Base-by-base conservation (phyloP, 2,888 invertebrate species). In the Lycophotia porphyrea region DNA sequence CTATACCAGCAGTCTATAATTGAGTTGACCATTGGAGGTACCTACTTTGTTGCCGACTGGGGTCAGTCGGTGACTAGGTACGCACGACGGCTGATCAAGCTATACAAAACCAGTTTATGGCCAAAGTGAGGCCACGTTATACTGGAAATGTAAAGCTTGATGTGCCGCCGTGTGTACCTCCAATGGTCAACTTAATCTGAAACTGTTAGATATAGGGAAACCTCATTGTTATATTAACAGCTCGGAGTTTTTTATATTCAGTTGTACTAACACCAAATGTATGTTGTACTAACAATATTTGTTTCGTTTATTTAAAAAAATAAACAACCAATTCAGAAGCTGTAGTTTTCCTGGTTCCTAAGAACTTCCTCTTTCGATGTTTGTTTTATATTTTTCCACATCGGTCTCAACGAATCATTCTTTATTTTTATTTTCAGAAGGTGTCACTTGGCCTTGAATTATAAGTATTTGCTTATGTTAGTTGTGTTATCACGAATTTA, bases 401-500 rank as follows among this genome's bases (percentile, higher is more conserved):
- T 24, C 24, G 27, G 24, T 27, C 34, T 21, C 1, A 61, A 61
- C 49, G 15, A 31, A 31, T 74, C 72, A 61, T 4, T 1, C 27
- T 39, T 21, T 27, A 36, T 27, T 44, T 49, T 24, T n/a, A 77
- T 77, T 61, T 60, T 55, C 44, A 1, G 13, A 63, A 31, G 15
- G 39, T 55, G 13, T 5, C 3, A 64, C 52, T 2, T 71, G 27
- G 42, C 47, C 64, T 78, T 58, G 79, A 65, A 21, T 58, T 78
- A 55, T 27, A 64, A 34, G 21, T 71, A n/a, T 18, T 34, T 47
- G 39, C 55, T 52, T 71, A 39, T 71, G 18, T 78, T 72, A 58
- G 73, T 42, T 18, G 55, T 55, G 47, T 65, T 49, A n/a, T 72
- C 58, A 27, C 72, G 42, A 79, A 65, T 79, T 34, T 58, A 42